Evolutionary conservation across 2,113 vertebrate species (phyloP).

Genomic region (Ifrita kowaldi): DNA sequence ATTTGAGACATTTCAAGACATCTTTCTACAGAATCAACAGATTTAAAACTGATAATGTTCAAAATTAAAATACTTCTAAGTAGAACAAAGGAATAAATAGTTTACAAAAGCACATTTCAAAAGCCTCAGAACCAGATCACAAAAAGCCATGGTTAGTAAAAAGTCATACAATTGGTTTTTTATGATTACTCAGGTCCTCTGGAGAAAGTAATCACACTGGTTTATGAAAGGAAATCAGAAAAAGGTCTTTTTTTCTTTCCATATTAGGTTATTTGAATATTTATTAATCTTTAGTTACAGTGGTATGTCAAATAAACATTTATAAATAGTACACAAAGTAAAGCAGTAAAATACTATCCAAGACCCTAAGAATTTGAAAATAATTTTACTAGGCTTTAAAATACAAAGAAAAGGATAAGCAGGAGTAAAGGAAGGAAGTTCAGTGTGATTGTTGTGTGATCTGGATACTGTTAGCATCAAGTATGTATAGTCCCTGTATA

Average conservation of each 20-base stretch:
- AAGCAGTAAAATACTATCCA: background rate
- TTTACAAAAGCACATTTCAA: background rate
- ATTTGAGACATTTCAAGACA: background rate
- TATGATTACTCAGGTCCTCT: background rate
- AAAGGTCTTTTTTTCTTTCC: background rate
- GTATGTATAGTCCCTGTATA: background rate
- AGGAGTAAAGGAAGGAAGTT: background rate
- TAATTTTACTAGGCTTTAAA: background rate
- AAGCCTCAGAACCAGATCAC: background rate
- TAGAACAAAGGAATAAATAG: background rate
- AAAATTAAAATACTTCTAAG: background rate
- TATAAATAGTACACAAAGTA: background rate
- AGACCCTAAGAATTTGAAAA: background rate
- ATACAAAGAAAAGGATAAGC: background rate
- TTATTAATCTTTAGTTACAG: background rate
- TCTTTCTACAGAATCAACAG: background rate
- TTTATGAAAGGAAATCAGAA: background rate
- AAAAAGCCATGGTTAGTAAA: background rate
- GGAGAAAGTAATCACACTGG: background rate
- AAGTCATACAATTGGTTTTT: background rate
- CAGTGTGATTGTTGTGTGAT: background rate
- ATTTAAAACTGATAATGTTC: background rate
- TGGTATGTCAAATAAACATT: background rate
- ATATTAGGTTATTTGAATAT: background rate
- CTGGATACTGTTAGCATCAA: constrained; percentile 22